Conservation (phyloP, 2,888 invertebrate genomes). For the Ormyrus labotus region DNA sequence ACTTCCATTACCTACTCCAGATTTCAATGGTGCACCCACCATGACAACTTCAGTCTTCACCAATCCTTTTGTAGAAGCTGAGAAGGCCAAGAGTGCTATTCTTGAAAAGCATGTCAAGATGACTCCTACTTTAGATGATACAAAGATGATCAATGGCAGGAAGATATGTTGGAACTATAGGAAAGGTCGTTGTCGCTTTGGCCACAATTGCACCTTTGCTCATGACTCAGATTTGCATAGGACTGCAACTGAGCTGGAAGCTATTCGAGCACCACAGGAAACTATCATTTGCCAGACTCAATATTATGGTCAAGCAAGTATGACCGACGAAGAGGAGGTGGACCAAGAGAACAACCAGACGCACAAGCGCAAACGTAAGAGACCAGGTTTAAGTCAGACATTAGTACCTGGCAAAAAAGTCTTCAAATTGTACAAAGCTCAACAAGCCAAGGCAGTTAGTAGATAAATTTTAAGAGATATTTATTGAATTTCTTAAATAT, state of each 20-base stretch:
- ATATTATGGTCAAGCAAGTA: conserved; percentile 63
- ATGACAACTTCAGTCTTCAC: conserved; percentile 87
- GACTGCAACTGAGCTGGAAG: conserved; percentile 79
- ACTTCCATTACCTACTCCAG: conserved; percentile 80
- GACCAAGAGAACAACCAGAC: conserved; percentile 77
- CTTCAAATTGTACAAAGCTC: conserved; percentile 85
- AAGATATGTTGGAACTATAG: conserved; percentile 96
- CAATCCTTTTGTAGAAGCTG: conserved; percentile 91
- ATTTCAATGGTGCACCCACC: conserved; percentile 78
- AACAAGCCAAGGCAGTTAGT: conserved; percentile 77
- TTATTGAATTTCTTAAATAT: conserved; percentile 40
- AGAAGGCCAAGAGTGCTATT: conserved; percentile 89
- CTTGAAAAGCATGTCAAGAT: conserved; percentile 95
- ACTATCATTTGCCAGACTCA: conserved; percentile 73
- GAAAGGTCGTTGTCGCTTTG: conserved; percentile 92
- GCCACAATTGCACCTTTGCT: conserved; percentile 93
- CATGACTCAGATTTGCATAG: conserved; percentile 91
- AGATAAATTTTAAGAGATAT: conserved; percentile 65
- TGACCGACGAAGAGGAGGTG: conserved; percentile 74
- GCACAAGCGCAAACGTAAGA: conserved; percentile 79
- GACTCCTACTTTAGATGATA: conserved; percentile 83
- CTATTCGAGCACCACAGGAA: conserved; percentile 77
- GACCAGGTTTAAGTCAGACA: conserved; percentile 87
- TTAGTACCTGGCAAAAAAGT: conserved; percentile 91
- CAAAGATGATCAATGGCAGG: conserved; percentile 89